Percentiles rank a stretch among this genome's conserved stretches.
phyloP scores from a whole-genome alignment of 1,140 invertebrate genomes.

The Tribolium madens region DNA sequence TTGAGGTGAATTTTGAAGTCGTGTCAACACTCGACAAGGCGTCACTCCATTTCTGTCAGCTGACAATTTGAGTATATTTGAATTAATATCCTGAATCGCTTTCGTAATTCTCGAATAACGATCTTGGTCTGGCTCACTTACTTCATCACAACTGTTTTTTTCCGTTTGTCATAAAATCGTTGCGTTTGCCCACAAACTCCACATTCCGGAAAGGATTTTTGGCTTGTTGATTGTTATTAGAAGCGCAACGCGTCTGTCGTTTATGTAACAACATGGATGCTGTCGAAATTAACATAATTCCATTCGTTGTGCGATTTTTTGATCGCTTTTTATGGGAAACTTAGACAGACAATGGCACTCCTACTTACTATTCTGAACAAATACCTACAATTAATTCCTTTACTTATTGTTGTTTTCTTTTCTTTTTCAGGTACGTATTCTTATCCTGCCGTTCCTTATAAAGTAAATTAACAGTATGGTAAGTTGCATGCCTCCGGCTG shows the following conservation, averaged over 20 bases:
- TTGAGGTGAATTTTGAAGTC: conserved; percentile 15
- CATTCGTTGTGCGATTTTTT: conserved; percentile 19
- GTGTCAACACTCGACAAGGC: conserved; percentile 21
- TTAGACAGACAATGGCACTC: conserved; percentile 31
- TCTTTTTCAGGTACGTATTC: conserved; percentile 39
- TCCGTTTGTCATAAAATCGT: conserved; percentile 42
- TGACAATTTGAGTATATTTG: conserved; percentile 41
- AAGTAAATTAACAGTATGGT: conserved; percentile 36
- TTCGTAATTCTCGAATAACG: conserved; percentile 40
- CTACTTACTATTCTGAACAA: conserved; percentile 19
- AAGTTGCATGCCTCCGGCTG: conserved; percentile 29
- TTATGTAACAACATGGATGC: conserved; percentile 22
- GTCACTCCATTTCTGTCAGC: conserved; percentile 32
- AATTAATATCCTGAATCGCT: conserved; percentile 44
- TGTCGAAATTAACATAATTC: conserved; percentile 40
- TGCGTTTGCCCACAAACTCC: conserved; percentile 2
- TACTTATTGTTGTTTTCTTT: conserved; percentile 17
- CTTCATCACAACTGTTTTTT: conserved; percentile 39
- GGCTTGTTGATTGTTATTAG: conserved; percentile 35
- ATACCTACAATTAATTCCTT: conserved; percentile 24
- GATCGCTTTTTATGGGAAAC: conserved; percentile 20
- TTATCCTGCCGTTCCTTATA: conserved; percentile 19
- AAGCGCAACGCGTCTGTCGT: conserved; percentile 36
- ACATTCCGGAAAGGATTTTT: conserved; percentile 23
- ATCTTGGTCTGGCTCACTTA: conserved; percentile 44